Evolutionary conservation across 2,888 invertebrate species (phyloP).

Genomic region (Sturmia bella): DNA sequence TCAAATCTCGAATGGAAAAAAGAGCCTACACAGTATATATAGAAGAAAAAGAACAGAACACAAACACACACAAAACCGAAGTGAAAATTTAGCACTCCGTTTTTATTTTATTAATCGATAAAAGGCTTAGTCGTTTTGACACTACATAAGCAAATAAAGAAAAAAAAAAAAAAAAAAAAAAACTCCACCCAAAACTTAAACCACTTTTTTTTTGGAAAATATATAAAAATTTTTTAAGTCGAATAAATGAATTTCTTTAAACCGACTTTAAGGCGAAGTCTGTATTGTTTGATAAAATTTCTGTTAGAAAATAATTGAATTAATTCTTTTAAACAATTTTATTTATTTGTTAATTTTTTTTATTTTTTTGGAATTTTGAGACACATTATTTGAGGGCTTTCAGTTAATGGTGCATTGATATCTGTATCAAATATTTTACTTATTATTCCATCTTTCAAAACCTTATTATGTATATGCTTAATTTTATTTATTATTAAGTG

Average conservation of each 20-base stretch:
- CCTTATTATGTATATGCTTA: too few relatives aligned
- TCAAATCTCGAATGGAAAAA: not conserved
- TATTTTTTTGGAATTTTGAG: too few relatives aligned
- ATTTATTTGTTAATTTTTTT: too few relatives aligned
- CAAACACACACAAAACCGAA: conserved; percentile 39
- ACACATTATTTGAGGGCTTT: too few relatives aligned
- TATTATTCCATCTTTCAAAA: too few relatives aligned
- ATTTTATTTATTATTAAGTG: too few relatives aligned
- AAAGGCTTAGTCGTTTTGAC: conserved; percentile 51
- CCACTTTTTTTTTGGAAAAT: conserved; percentile 59
- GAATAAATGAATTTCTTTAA: not conserved
- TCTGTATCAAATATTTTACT: too few relatives aligned
- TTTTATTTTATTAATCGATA: conserved; percentile 64
- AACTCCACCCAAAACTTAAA: conserved; percentile 67
- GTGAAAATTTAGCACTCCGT: conserved; percentile 61
- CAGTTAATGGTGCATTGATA: too few relatives aligned
- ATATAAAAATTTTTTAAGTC: conserved; percentile 13
- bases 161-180: conserved; percentile 30
- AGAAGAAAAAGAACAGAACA: conserved; percentile 6
- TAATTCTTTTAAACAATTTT: too few relatives aligned
- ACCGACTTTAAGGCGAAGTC: too few relatives aligned
- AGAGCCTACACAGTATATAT: not conserved
- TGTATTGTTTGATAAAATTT: too few relatives aligned
- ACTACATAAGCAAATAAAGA: conserved; percentile 16
- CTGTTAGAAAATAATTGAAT: too few relatives aligned